A percentile compares a stretch with the other conserved stretches of the same genome.
Conservation (phyloP, 2,797 vertebrate genomes). For the Mareca strepera region DNA sequence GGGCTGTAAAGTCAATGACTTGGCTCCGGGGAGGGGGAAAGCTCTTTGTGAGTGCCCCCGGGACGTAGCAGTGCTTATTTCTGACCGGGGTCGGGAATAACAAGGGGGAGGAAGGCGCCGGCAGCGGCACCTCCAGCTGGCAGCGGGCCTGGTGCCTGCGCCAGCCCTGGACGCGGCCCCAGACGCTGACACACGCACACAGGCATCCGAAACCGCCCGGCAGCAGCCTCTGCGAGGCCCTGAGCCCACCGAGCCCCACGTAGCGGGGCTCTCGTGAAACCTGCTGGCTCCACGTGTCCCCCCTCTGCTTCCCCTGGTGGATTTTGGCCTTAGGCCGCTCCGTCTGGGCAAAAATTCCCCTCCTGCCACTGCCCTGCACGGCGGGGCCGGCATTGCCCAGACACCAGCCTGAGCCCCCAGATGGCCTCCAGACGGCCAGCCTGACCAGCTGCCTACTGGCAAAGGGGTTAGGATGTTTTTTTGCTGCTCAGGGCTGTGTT, state of each 20-base stretch:
- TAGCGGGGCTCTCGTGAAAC: neutral
- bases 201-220: neutral
- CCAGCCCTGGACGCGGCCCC: neutral
- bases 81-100: neutral
- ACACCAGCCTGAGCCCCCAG: neutral
- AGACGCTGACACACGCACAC: neutral
- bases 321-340: neutral
- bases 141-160: neutral
- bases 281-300: neutral
- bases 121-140: neutral
- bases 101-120: neutral
- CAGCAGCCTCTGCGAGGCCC: neutral
- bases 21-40: rapidly evolving
- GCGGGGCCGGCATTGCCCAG: neutral
- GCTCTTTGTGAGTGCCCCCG: neutral
- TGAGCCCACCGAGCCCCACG: neutral
- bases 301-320: rapidly evolving
- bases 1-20: neutral
- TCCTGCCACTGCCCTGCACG: neutral
- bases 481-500: neutral
- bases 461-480: neutral
- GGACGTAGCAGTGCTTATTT: rapidly evolving
- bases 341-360: neutral
- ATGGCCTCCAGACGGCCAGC: neutral
- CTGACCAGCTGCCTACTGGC: neutral